phyloP scores from a whole-genome alignment of 2,888 invertebrate species.

The Dromius quadrimaculatus region DNA sequence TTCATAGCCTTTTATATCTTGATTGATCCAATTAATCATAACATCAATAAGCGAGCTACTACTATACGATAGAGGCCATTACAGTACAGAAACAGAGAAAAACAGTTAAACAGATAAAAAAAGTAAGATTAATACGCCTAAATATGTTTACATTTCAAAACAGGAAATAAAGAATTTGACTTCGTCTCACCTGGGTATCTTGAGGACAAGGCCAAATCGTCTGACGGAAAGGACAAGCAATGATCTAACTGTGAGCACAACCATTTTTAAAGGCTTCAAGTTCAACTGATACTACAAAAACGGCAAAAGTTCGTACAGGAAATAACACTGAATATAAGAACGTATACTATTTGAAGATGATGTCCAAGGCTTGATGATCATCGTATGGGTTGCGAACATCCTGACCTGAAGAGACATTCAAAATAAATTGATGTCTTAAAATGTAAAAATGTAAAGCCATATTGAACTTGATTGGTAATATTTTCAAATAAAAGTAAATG shows the following conservation, averaged over 20 bases:
- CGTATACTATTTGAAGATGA: constrained; percentile 9
- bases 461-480: constrained; percentile 23
- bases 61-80: too few relatives aligned
- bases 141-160: too few relatives aligned
- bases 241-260: constrained; percentile 55
- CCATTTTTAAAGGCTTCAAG: constrained; percentile 39
- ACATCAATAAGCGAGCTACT: too few relatives aligned
- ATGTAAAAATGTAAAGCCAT: too few relatives aligned
- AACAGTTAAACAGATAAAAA: too few relatives aligned
- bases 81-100: too few relatives aligned
- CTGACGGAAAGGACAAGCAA: constrained; percentile 60
- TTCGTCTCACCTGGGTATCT: constrained; percentile 63
- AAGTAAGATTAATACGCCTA: too few relatives aligned
- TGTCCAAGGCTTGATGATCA: constrained; percentile 12
- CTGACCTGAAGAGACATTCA: constrained; percentile 26
- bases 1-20: too few relatives aligned
- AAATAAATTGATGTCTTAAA: too few relatives aligned
- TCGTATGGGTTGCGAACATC: constrained; percentile 26
- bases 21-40: too few relatives aligned
- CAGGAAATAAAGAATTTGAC: constrained; percentile 12
- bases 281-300: constrained; percentile 39
- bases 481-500: too few relatives aligned
- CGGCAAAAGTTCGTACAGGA: constrained; percentile 45
- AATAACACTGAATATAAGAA: constrained; percentile 19
- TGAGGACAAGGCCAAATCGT: constrained; percentile 62